Evolutionary conservation across 2,797 vertebrate species (phyloP), one percentile per base, ranked within the genome.

Genomic region (Bradypodion ventrale): DNA sequence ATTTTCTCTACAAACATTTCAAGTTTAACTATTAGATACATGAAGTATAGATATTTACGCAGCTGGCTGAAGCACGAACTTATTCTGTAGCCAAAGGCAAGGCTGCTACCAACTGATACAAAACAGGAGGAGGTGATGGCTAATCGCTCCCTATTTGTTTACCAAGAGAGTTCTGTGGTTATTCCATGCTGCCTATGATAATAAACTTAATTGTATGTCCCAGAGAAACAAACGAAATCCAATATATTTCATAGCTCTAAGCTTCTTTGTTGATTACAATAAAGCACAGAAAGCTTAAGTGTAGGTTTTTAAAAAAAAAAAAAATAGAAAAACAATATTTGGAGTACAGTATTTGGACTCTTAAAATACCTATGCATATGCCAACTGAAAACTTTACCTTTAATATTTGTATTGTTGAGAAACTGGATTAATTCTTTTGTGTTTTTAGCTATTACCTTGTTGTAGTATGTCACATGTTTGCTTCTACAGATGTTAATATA

Each of bases 1-100:
- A 89, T 91, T 93, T 91, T 91, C 88, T 91, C 77, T 49, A 82
- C 92, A 90, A 90, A 84, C 84, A 91, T 90, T 90, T 91, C 92
- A 93, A 92, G 85, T 85, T 83, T 93, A 78, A 87, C 88, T 82
- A 90, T 86, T 10, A 7, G 88, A 79, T 87, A 91, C 66, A 83
- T 91, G 85, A 92, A 91, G 83, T 0, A 0, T 83, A 82, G 87
- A 83, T 91, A 89, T 92, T 92, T 90, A 90, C 88, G 90, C 86
- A 89, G 84, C 80, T 86, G 70, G 72, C 83, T 89, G 90, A 91
- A 92, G 49, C 87, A 80, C 87, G 83, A 42, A 29, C 78, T 90
- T 90, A 56, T 21, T 68, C 83, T 90, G 25, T 84, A 35, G 87
- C 90, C 89, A 85, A 87, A 84, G 90, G 90, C 83, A 0, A 73